Conservation (phyloP, 53 echinoderm and acorn worm genomes). For the Apostichopus leukothele region DNA sequence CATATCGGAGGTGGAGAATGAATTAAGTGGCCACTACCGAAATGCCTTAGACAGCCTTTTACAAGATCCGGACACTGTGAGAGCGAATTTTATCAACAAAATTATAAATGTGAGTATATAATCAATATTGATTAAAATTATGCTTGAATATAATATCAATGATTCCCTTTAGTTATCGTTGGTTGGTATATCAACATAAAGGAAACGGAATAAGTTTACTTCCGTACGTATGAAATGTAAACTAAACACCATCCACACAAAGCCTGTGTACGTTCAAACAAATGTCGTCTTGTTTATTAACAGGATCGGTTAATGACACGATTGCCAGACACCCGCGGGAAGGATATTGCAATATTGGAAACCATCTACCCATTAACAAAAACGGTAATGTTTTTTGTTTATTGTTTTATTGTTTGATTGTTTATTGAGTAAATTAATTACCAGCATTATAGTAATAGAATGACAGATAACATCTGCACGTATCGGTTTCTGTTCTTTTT, state of each 20-base stretch:
- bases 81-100: constrained; percentile 24
- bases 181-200: too few relatives aligned
- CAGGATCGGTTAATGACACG: constrained; percentile 31
- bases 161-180: too few relatives aligned
- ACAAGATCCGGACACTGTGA: not conserved
- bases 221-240: too few relatives aligned
- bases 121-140: too few relatives aligned
- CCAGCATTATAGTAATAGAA: too few relatives aligned
- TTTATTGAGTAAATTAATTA: too few relatives aligned
- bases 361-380: constrained; percentile 12
- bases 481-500: too few relatives aligned
- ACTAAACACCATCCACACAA: too few relatives aligned
- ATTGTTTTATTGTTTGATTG: too few relatives aligned
- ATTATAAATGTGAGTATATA: constrained; percentile 12
- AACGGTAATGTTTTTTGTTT: not conserved
- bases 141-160: not conserved
- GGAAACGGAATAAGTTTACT: too few relatives aligned
- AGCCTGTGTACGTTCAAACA: not conserved
- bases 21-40: constrained; percentile 18
- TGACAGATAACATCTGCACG: too few relatives aligned
- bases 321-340: constrained; percentile 22
- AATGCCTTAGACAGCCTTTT: constrained; percentile 12
- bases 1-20: constrained; percentile 16
- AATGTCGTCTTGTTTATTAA: too few relatives aligned
- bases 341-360: constrained; percentile 32